Evolutionary conservation across 1,140 invertebrate species (phyloP).

Genomic region (Papilio glaucus): DNA sequence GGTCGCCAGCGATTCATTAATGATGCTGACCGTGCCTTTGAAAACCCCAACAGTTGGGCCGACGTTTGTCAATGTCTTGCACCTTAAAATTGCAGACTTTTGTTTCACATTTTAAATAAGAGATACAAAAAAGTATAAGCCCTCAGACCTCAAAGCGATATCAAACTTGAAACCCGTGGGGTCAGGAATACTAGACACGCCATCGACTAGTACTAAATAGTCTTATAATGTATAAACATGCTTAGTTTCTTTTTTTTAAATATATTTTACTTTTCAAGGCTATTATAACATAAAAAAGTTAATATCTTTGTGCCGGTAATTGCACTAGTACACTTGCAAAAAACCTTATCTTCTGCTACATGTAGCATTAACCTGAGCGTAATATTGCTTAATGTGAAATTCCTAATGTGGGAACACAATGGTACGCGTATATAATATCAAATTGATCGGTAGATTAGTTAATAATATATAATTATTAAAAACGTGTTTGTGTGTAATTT

Average conservation of each 20-base stretch:
- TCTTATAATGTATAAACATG: not conserved
- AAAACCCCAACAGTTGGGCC: not conserved
- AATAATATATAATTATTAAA: not conserved
- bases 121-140: not conserved
- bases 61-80: conserved; percentile 3
- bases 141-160: not conserved
- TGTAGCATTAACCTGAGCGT: not conserved
- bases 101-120: not conserved
- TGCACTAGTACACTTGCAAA: not conserved
- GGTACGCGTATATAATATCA: not conserved
- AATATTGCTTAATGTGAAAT: not conserved
- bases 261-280: not conserved
- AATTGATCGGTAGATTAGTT: not conserved
- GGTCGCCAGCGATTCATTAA: conserved; percentile 16
- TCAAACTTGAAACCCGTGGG: not conserved
- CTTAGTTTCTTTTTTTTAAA: not conserved
- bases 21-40: conserved; percentile 25
- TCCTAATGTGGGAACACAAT: not conserved
- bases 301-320: not conserved
- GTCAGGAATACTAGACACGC: not conserved
- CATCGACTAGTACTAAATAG: not conserved
- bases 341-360: not conserved
- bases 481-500: not conserved
- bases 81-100: conserved; percentile 14
- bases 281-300: not conserved